Percentiles rank a stretch among this genome's conserved stretches.
phyloP scores from a whole-genome alignment of 1,140 invertebrate species.

The Cyphomyrmex costatus region DNA sequence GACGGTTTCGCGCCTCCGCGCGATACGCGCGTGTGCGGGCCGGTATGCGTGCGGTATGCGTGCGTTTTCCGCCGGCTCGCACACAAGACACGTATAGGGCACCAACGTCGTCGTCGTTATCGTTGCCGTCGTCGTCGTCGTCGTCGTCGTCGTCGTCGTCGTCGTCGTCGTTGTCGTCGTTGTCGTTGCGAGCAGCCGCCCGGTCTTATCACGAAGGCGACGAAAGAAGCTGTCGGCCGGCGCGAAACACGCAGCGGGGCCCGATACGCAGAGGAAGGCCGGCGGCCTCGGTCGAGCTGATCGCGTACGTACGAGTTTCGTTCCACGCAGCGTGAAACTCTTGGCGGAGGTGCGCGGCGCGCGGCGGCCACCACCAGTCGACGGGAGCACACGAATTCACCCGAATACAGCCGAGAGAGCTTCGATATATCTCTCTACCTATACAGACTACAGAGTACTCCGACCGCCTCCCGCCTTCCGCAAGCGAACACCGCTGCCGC shows the following conservation, averaged over 20 bases:
- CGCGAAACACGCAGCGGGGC: slow-evolving; percentile 76
- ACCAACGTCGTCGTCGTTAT: slow-evolving; percentile 20
- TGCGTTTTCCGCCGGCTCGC: not conserved
- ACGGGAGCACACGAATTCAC: slow-evolving; percentile 74
- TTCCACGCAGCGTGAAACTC: slow-evolving; percentile 85
- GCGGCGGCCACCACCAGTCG: slow-evolving; percentile 76
- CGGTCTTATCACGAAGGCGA: slow-evolving; percentile 33
- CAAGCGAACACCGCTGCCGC: slow-evolving; percentile 44
- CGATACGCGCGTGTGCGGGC: slow-evolving; percentile 21
- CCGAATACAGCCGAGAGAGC: slow-evolving; percentile 72
- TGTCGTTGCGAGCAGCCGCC: slow-evolving; percentile 11
- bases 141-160: slow-evolving; percentile 22
- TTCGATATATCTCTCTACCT: slow-evolving; percentile 62
- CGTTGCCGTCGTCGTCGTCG: slow-evolving; percentile 24
- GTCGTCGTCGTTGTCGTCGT: slow-evolving; percentile 16
- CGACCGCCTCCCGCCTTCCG: slow-evolving; percentile 70
- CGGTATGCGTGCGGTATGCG: slow-evolving; percentile 20
- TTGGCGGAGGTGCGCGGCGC: slow-evolving; percentile 79
- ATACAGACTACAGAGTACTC: slow-evolving; percentile 55
- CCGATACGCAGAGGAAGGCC: slow-evolving; percentile 81
- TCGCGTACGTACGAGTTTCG: slow-evolving; percentile 85
- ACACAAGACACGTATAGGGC: slow-evolving; percentile 28
- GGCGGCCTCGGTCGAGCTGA: slow-evolving; percentile 83
- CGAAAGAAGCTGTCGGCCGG: slow-evolving; percentile 59
- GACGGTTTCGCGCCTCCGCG: slow-evolving; percentile 44